Evolutionary conservation across 2,888 invertebrate genomes (phyloP).

Genomic region (Diogma glabrata): DNA sequence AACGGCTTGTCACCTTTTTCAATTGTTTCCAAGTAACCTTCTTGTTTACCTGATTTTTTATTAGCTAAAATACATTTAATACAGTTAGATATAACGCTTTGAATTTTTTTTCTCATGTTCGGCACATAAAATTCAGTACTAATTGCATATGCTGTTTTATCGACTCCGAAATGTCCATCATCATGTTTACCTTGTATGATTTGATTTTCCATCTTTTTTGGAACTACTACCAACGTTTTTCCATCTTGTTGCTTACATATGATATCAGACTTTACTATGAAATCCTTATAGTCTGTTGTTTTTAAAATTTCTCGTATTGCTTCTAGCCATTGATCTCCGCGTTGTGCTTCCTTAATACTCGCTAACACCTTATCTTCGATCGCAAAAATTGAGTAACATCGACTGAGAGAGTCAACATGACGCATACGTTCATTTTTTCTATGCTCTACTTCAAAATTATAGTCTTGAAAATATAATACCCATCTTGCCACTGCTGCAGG

Average conservation of each 20-base stretch:
- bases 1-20: not conserved
- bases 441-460: not conserved
- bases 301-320: not conserved
- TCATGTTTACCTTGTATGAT: no score
- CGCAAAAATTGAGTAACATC: not conserved
- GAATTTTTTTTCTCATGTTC: no score
- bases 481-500: no score
- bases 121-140: no score
- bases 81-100: no score
- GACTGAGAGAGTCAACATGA: not conserved
- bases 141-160: no score
- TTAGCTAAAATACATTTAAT: not conserved
- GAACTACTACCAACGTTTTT: no score
- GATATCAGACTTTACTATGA: no score
- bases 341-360: not conserved
- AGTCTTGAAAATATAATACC: not conserved
- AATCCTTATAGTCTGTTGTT: not conserved
- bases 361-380: not conserved
- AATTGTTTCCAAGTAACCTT: not conserved
- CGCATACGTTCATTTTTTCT: not conserved
- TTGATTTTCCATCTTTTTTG: no score
- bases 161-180: no score
- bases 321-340: not conserved
- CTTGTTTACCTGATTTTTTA: not conserved
- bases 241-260: no score